A percentile compares a stretch with the other conserved stretches of the same genome.
These are phyloP conservation scores for Luperina testacea DNA, from an alignment of 2,888 invertebrate species.

Conservation along the genomic window DNA sequence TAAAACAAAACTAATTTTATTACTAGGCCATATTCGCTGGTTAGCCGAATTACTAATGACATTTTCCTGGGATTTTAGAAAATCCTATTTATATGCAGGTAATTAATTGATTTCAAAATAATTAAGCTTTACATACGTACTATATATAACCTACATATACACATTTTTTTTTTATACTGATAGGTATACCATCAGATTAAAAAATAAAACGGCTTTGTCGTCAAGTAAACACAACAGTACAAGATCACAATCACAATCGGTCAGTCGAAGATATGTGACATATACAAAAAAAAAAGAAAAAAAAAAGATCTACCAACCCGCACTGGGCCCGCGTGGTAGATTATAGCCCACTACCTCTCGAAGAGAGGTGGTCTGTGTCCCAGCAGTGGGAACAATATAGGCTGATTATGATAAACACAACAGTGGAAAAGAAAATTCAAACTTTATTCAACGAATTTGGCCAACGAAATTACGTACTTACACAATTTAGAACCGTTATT, in stretches of 20 bases:
- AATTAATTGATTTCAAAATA: background rate
- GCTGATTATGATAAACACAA: too few relatives aligned
- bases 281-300: too few relatives aligned
- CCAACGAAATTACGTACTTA: slow-evolving; percentile 42
- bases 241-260: too few relatives aligned
- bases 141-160: background rate
- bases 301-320: too few relatives aligned
- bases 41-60: background rate
- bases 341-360: too few relatives aligned
- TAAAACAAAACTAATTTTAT: background rate
- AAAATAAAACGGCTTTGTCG: slow-evolving; percentile 27
- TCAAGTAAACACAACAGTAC: slow-evolving; percentile 23
- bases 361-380: too few relatives aligned
- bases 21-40: too few relatives aligned
- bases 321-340: too few relatives aligned
- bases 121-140: background rate
- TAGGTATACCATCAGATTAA: background rate
- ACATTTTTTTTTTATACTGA: background rate
- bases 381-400: too few relatives aligned
- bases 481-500: slow-evolving; percentile 43
- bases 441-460: slow-evolving; percentile 50
- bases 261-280: too few relatives aligned
- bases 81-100: too few relatives aligned
- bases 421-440: slow-evolving; percentile 39
- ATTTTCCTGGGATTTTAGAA: background rate